Base-by-base conservation (phyloP, 2,113 vertebrate species). In the Leucopsar rothschildi region DNA sequence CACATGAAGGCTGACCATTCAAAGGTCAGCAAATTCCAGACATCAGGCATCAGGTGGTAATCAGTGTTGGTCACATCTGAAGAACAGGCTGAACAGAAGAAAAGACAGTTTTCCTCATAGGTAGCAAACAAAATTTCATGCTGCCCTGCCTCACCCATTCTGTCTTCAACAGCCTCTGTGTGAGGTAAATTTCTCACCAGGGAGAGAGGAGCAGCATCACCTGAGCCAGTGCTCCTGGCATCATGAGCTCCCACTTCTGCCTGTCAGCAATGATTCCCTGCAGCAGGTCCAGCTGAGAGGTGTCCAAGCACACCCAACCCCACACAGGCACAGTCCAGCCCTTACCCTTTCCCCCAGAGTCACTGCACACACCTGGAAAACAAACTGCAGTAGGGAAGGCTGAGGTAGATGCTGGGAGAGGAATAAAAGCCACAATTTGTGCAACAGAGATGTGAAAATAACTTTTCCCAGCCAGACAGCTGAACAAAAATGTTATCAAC, bases 21-120 rank as follows among this genome's bases (percentile, higher is more conserved):
- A 71, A 91, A 86, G 64, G 29, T 52, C 72, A 93, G 45, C 31
- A 68, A 49, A 82, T 42, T 89, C 37, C 65, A 92, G 61, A 65
- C 3, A 2, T 28, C 72, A 44, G 33, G 70, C 15, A 84, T 53
- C n/a, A 72, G 12, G 29, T 49, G 45, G 31, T 9, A 63, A 89
- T 29, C 24, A n/a, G 2, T 25, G 42, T 3, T 53, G 18, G 13
- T 71, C 44, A 44, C 3, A 2, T 7, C 42, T 12, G 0, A 70
- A 77, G 37, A 80, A 53, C 10, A 45, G 27, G 18, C 33, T 39
- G 47, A 27, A 31, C 1, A 56, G 44, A 47, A n/a, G 16, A 66
- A 45, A 23, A 37, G 21, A 50, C 49, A 66, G 6, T 8, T 69
- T 47, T 70, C 27, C 39, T 63, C 44, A 20, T 2, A 52, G 29